Conservation (phyloP, 2,888 invertebrate species). For the Drosophila borborema region DNA sequence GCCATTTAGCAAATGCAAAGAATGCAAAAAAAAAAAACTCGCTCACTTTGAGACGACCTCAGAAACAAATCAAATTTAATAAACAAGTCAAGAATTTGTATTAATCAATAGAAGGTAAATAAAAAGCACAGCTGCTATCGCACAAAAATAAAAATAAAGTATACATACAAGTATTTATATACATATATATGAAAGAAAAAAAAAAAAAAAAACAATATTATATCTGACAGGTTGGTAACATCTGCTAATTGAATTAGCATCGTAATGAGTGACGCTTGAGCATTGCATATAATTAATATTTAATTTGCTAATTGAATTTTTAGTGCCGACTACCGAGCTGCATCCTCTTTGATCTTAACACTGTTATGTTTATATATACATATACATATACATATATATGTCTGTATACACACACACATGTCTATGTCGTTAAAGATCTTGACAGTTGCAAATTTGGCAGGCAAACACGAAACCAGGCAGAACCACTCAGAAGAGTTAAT, state of each 20-base stretch:
- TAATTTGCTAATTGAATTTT: slow-evolving; percentile 69
- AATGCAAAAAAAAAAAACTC: slow-evolving; percentile 56
- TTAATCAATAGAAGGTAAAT: slow-evolving; percentile 11
- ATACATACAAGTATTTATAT: background rate
- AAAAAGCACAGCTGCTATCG: background rate
- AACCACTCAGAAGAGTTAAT: slow-evolving; percentile 21
- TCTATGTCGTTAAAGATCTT: slow-evolving; percentile 46
- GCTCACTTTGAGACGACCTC: slow-evolving; percentile 72
- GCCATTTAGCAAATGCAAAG: slow-evolving; percentile 18
- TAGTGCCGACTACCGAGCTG: slow-evolving; percentile 63
- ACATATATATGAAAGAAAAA: background rate
- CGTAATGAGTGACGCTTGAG: slow-evolving; percentile 29
- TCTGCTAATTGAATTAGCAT: slow-evolving; percentile 73
- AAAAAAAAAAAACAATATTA: slow-evolving; percentile 7
- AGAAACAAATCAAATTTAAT: slow-evolving; percentile 52
- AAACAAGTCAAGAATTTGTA: slow-evolving; percentile 43
- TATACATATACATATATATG: background rate
- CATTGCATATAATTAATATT: slow-evolving; percentile 69
- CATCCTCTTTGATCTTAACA: slow-evolving; percentile 55
- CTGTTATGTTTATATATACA: background rate
- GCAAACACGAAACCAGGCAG: slow-evolving; percentile 45
- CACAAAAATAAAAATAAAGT: background rate
- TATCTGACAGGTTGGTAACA: slow-evolving; percentile 30
- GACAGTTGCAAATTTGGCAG: slow-evolving; percentile 64
- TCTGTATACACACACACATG: background rate